Evolutionary conservation across 2,113 vertebrate genomes (phyloP), one percentile per base, ranked within the genome.

Genomic region (Donacobius atricapilla): DNA sequence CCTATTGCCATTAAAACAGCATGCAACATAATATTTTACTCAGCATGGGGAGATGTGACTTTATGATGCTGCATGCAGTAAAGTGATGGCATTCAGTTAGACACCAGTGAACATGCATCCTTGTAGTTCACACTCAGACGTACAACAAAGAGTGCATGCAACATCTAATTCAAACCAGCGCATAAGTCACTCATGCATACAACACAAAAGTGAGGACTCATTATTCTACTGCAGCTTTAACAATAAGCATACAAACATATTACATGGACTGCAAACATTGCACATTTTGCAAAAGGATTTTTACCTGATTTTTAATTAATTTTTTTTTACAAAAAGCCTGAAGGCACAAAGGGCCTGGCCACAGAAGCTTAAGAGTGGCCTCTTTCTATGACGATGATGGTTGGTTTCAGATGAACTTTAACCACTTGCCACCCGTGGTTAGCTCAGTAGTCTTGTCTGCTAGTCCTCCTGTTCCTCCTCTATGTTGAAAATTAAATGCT

Each of bases 231-330:
- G 60, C 28, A 75, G 66, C 48, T 90, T 56, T 47, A 85, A 56
- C 31, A 76, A 12, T 20, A 79, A 60, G 37, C 61, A 47, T n/a
- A 57, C 12, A 24, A 61, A 83, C 24, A 56, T 44, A 63, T 18
- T 61, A 31, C 4, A 79, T 11, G 20, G 76, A 65, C 21, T 68
- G 58, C 35, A 91, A 96, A 87, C 47, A 91, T 42, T 31, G 72
- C 31, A 87, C 3, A 20, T 48, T 13, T 64, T 87, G 53, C 57
- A 93, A 82, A 92, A 82, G 22, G 78, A 84, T 91, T 89, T 89
- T 97, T 97, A 97, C 95, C 95, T 96, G 94, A 47, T 89, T 82
- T 77, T 79, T 42, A 57, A 37, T 15, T 53, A n/a, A 20, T 57
- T 30, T 33, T 58, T 58, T 44, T 68, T 68, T 58, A 58, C 39